Evolutionary conservation across 1,140 invertebrate genomes (phyloP), one percentile per base, ranked within the genome.

Genomic region (Micrasema longulum): DNA sequence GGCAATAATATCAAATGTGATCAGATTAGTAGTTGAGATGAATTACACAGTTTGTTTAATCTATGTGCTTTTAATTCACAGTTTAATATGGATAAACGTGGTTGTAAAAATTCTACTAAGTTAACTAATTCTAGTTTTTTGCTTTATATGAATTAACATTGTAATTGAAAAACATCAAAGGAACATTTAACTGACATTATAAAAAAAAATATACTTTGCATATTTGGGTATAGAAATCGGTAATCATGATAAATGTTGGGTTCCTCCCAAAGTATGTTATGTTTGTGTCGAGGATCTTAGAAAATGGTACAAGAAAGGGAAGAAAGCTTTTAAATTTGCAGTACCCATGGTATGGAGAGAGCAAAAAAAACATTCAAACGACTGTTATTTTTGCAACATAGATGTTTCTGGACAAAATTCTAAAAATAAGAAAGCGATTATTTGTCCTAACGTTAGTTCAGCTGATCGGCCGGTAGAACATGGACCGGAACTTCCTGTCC

Each of bases 301-400:
- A 14, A 47, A 47, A 47, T 47, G 43, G 43, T 47, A 9, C 14
- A 47, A 47, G n/a, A 47, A 47, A 47, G 7, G 14, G 43, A 47
- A 47, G 43, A 47, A 9, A 9, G 43, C 43, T 14, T 47, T 47
- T 14, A 47, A 47, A 47, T 47, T 47, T 47, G 43, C 43, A 47
- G n/a, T 47, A 47, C 43, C 6, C 43, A 76, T 76, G 71, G 47
- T 76, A 22, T 75, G 66, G 60, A 60, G 65, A 48, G 73, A 76
- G 47, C 70, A 66, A 60, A 71, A 71, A 76, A 75, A 76, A 47
- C 67, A 76, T 75, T 48, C 14, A 45, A 55, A 73, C 35, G 73
- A 76, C 63, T 77, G 75, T 60, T 77, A 77, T 53, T 76, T 77
- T 77, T 71, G 73, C 48, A 73, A 52, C 64, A 66, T 38, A 57